These are phyloP conservation scores for Physocephala rufipes DNA, from an alignment of 2,888 invertebrate species.

Conservation along the genomic window DNA sequence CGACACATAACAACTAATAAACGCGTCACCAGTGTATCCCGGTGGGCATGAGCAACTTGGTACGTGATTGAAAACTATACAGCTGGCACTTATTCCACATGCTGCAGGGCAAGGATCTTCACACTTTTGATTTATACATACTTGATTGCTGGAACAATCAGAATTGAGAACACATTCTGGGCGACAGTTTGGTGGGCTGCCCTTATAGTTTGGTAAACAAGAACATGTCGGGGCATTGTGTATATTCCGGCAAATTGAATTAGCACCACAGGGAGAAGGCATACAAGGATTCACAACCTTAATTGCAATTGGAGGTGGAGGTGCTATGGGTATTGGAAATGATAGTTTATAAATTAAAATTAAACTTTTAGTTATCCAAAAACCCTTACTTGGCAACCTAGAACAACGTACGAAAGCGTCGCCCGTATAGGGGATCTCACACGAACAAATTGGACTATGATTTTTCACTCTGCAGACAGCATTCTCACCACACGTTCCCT, in stretches of 20 bases:
- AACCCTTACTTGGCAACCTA: conserved; percentile 66
- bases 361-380: background rate
- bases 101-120: conserved; percentile 84
- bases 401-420: conserved; percentile 79
- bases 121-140: conserved; percentile 81
- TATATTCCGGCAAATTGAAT: conserved; percentile 72
- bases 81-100: conserved; percentile 74
- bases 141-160: conserved; percentile 78
- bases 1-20: conserved; percentile 67
- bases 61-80: conserved; percentile 75
- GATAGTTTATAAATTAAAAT: conserved; percentile 1
- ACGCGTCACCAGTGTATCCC: conserved; percentile 79
- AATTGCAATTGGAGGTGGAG: conserved; percentile 49
- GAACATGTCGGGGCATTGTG: conserved; percentile 73
- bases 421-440: conserved; percentile 74
- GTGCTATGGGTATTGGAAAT: conserved; percentile 47
- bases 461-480: conserved; percentile 79
- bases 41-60: conserved; percentile 79
- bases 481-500: conserved; percentile 77
- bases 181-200: conserved; percentile 76
- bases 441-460: conserved; percentile 82
- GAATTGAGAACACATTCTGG: conserved; percentile 77
- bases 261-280: conserved; percentile 75
- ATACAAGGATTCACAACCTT: conserved; percentile 69
- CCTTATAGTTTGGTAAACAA: conserved; percentile 73